phyloP scores from a whole-genome alignment of 1,140 invertebrate species.

The Nephila pilipes region DNA sequence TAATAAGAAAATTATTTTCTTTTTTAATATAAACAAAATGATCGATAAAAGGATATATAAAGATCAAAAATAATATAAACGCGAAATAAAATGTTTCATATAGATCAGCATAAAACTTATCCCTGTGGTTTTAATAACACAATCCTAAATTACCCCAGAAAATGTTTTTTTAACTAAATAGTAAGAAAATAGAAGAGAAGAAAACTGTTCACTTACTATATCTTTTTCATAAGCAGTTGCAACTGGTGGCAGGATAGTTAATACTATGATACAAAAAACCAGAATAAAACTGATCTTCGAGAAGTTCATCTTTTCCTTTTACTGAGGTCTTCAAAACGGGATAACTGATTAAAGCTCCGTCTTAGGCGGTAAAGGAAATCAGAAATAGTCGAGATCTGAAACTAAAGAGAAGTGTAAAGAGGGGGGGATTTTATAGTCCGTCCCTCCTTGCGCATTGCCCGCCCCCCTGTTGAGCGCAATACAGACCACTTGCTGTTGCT shows the following conservation, averaged over 20 bases:
- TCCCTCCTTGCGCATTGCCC: slow-evolving; percentile 14
- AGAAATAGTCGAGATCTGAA: background rate
- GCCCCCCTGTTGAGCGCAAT: slow-evolving; percentile 50
- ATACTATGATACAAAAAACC: background rate
- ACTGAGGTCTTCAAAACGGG: background rate
- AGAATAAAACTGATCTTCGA: background rate
- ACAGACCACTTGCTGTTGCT: slow-evolving; percentile 27
- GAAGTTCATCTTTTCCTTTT: background rate
- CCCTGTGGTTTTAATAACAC: no score
- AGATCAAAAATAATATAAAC: no score
- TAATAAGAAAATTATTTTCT: no score
- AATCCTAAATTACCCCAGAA: no score
- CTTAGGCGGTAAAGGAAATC: background rate
- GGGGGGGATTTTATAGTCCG: slow-evolving; percentile 5
- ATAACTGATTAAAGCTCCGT: background rate
- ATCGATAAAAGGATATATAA: no score
- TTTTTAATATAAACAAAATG: no score
- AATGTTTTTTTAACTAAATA: no score
- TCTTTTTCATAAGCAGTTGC: background rate
- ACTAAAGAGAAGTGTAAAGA: background rate
- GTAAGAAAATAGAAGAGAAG: background rate
- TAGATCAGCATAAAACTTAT: no score
- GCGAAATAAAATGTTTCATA: no score
- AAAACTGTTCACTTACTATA: background rate
- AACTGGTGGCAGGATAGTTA: background rate